Conservation (phyloP, 2,113 vertebrate genomes). For the Cnemophilus loriae region DNA sequence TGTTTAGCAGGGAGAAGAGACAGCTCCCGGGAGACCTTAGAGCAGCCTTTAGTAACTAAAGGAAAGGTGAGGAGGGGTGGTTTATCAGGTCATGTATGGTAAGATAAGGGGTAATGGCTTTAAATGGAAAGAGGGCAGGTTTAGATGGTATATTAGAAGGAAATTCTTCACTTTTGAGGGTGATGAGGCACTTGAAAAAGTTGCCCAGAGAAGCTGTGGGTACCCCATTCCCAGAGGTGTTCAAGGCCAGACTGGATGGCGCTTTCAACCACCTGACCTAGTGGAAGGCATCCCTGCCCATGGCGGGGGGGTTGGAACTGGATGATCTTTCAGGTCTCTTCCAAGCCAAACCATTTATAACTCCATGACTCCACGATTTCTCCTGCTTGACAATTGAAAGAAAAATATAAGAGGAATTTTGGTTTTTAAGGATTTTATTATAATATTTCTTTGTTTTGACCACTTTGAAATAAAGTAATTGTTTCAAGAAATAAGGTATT, state of each 20-base stretch:
- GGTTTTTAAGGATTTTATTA: background rate
- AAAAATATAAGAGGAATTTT: background rate
- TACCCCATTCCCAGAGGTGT: background rate
- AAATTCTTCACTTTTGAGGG: background rate
- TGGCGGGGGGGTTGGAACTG: background rate
- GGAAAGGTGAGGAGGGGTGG: background rate
- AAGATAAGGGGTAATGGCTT: background rate
- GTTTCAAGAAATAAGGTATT: background rate
- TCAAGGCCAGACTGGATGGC: background rate
- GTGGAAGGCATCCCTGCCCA: background rate
- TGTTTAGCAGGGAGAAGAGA: background rate
- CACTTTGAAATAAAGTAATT: background rate
- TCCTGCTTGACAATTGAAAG: background rate
- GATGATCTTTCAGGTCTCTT: background rate
- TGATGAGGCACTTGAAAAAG: background rate
- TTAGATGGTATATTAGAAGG: background rate
- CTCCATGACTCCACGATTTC: background rate
- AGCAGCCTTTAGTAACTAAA: background rate
- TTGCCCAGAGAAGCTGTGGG: background rate
- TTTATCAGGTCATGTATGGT: background rate
- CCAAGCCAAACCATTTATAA: background rate
- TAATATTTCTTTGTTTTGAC: background rate
- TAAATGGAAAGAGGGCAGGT: background rate
- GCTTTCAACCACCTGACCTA: background rate
- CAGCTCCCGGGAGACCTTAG: background rate